A percentile compares a stretch with the other conserved stretches of the same genome.
These are phyloP conservation scores for Orycteropus afer DNA, from an alignment of 2,113 vertebrate species.

Conservation along the genomic window DNA sequence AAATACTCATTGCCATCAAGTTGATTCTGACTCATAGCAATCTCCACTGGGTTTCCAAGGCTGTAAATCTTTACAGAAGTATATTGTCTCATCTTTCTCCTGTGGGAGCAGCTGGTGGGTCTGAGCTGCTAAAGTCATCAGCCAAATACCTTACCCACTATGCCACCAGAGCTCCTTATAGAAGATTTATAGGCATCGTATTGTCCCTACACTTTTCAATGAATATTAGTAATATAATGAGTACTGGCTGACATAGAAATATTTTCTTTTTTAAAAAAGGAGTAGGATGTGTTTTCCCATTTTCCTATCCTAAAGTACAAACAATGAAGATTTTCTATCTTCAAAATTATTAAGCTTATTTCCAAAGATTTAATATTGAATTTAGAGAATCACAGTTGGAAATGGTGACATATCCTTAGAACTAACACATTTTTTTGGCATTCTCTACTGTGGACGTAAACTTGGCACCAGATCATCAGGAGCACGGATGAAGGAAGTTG, in stretches of 20 bases:
- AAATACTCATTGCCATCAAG: too few relatives aligned
- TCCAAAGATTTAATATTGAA: background rate
- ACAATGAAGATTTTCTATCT: background rate
- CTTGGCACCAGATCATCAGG: background rate
- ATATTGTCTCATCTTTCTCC: too few relatives aligned
- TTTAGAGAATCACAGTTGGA: background rate
- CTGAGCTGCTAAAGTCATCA: too few relatives aligned
- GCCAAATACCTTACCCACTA: too few relatives aligned
- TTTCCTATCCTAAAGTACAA: background rate
- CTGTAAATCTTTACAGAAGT: too few relatives aligned
- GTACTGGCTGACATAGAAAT: background rate
- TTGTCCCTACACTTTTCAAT: background rate
- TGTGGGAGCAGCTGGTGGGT: too few relatives aligned
- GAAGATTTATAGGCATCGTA: too few relatives aligned
- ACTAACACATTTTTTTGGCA: background rate
- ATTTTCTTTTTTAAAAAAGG: background rate
- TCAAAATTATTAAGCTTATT: constrained; percentile 3
- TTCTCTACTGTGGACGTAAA: background rate
- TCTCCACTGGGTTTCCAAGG: too few relatives aligned
- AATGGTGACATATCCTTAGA: background rate
- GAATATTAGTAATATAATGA: background rate
- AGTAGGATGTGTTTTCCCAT: background rate
- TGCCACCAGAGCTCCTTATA: too few relatives aligned
- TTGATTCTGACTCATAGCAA: too few relatives aligned
- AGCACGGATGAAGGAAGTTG: background rate